Evolutionary conservation across 2,113 vertebrate species (phyloP).

Genomic region (Cnemophilus loriae): DNA sequence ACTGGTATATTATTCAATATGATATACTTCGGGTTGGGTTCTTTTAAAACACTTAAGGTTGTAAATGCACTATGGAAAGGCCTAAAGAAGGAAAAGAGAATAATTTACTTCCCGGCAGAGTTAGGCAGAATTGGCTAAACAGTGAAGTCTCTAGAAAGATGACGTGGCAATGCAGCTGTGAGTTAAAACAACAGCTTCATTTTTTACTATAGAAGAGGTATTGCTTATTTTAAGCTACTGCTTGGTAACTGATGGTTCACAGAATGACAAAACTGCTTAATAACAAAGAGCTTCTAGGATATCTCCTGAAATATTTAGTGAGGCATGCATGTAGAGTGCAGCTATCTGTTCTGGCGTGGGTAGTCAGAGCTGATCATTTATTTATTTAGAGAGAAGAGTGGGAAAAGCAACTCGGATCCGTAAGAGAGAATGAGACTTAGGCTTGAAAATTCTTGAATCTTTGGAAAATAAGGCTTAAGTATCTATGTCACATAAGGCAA

Average conservation of each 20-base stretch:
- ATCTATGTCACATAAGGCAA: not conserved
- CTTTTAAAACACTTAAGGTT: not conserved
- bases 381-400: slow-evolving; percentile 31
- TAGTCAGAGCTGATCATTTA: slow-evolving; percentile 52
- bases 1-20: not conserved
- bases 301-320: slow-evolving; percentile 54
- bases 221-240: slow-evolving; percentile 30
- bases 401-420: slow-evolving; percentile 27
- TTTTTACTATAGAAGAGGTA: not conserved
- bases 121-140: not conserved
- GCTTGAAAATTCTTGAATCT: slow-evolving; percentile 19
- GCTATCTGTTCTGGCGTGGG: slow-evolving; percentile 10
- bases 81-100: not conserved
- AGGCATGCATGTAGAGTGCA: not conserved
- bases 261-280: slow-evolving; percentile 51
- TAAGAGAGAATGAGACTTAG: not conserved
- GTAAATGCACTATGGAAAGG: not conserved
- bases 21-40: not conserved
- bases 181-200: slow-evolving; percentile 18
- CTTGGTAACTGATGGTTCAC: slow-evolving; percentile 16
- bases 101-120: not conserved
- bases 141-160: not conserved
- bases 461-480: not conserved
- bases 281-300: slow-evolving; percentile 30
- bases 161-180: not conserved